Conservation (phyloP, 1,140 invertebrate genomes). For the Gonioctena quinquepunctata region DNA sequence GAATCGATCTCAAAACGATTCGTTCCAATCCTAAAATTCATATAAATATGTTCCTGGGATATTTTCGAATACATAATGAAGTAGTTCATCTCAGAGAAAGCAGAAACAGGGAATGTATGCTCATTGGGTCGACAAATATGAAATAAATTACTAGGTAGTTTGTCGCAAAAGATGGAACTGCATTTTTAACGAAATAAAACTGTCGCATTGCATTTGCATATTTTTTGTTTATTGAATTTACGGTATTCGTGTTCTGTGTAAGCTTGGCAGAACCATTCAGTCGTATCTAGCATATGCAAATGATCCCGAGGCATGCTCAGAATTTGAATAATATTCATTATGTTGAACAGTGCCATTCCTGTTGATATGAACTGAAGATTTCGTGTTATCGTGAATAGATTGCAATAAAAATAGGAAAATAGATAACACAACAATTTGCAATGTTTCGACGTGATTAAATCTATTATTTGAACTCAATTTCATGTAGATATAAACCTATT, state of each 20-base stretch:
- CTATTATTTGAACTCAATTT: too few relatives aligned
- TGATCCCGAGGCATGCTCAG: background rate
- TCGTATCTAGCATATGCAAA: constrained; percentile 1
- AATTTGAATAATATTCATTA: constrained; percentile 4
- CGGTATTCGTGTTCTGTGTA: background rate
- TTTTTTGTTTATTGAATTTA: background rate
- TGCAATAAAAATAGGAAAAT: background rate
- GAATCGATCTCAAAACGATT: too few relatives aligned
- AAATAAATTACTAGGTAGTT: background rate
- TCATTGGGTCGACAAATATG: too few relatives aligned
- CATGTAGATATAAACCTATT: too few relatives aligned
- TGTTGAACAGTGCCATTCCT: background rate
- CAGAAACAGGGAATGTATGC: too few relatives aligned
- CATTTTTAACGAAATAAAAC: constrained; percentile 5
- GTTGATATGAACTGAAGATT: background rate
- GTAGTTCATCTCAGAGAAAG: too few relatives aligned
- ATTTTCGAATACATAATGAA: too few relatives aligned
- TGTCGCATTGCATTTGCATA: background rate
- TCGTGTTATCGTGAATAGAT: background rate
- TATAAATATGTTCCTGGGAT: too few relatives aligned
- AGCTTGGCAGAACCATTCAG: constrained; percentile 2
- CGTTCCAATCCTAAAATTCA: too few relatives aligned
- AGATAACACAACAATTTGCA: too few relatives aligned
- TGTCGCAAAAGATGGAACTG: background rate
- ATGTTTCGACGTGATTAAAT: too few relatives aligned